Evolutionary conservation across 2,113 vertebrate genomes (phyloP), one percentile per base, ranked within the genome.

Genomic region (Zapus hudsonius): DNA sequence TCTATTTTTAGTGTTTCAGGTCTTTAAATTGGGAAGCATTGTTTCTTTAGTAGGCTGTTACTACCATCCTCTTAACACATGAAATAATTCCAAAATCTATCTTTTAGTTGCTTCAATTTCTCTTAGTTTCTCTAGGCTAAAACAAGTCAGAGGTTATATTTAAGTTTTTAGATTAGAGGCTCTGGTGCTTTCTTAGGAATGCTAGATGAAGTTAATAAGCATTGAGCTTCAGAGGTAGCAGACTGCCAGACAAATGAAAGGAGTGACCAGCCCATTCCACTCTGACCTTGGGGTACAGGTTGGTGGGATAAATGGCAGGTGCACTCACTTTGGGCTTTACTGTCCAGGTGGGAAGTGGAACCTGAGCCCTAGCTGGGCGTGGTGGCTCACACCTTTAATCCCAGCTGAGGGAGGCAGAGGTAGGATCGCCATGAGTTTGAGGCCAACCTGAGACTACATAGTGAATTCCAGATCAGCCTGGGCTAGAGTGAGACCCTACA

Each of bases 11-110:
- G 88, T 61, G 38, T 89, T 92, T 94, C 29, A 80, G 10, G 52
- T 78, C 80, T 94, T 95, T 90, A 88, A 93, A 92, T 90, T 57
- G 52, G 95, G 82, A 86, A 88, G 72, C 42, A 78, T 84, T 96
- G 79, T 96, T 96, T 96, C 80, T 95, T 93, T 83, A 92, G 52
- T 94, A 79, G 81, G 42, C 95, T 78, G 75, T 95, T 93, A 67
- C 87, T 92, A 94, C 47, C n/a, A 92, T 90, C 33, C 52, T 95
- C 31, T 76, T 94, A 94, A 82, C 38, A 87, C 57, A 73, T 87
- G n/a, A 90, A 93, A 78, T 89, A 72, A n/a, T 91, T 94, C 84
- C 74, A 79, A 74, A 92, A 44, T 59, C n/a, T 20, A 27, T 84
- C 27, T 88, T 95, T 78, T 88, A 83, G 44, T 80, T 63, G 63